Percentiles rank a stretch among this genome's conserved stretches.
Conservation (phyloP, 2,797 vertebrate species). For the Cottoperca gobio region DNA sequence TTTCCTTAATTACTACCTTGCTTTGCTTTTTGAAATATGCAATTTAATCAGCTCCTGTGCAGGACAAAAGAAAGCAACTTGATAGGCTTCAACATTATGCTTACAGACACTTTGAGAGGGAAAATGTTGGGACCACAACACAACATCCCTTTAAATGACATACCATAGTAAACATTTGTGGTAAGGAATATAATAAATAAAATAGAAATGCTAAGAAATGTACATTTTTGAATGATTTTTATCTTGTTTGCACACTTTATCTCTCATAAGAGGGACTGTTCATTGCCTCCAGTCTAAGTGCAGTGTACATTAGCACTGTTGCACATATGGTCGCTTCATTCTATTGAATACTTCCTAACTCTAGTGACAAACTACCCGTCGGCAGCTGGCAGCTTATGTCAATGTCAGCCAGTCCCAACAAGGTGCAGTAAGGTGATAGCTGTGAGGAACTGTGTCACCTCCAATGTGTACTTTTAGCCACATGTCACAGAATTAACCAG, state of each 20-base stretch:
- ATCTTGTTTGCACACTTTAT: not conserved
- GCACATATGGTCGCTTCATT: conserved; percentile 55
- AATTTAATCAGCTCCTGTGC: not conserved
- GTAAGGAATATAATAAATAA: not conserved
- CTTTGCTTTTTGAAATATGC: not conserved
- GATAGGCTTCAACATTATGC: not conserved
- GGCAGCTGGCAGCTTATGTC: conserved; percentile 72
- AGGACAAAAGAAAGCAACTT: not conserved
- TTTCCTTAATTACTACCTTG: not conserved
- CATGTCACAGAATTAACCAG: conserved; percentile 49
- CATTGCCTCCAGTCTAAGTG: conserved; percentile 8
- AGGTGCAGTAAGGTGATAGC: conserved; percentile 74
- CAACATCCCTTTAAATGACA: not conserved
- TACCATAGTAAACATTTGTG: not conserved
- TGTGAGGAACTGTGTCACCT: conserved; percentile 53
- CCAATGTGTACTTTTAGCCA: conserved; percentile 63
- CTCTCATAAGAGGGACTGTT: not conserved
- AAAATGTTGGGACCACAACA: not conserved
- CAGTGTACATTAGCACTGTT: conserved; percentile 22
- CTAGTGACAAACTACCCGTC: conserved; percentile 52
- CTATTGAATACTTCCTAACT: conserved; percentile 60
- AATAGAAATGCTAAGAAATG: not conserved
- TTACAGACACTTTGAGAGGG: not conserved
- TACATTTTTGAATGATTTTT: not conserved
- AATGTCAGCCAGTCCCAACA: conserved; percentile 57